Evolutionary conservation across 2,888 invertebrate genomes (phyloP), one percentile per base, ranked within the genome.

Genomic region (Lasioglossum calceatum): DNA sequence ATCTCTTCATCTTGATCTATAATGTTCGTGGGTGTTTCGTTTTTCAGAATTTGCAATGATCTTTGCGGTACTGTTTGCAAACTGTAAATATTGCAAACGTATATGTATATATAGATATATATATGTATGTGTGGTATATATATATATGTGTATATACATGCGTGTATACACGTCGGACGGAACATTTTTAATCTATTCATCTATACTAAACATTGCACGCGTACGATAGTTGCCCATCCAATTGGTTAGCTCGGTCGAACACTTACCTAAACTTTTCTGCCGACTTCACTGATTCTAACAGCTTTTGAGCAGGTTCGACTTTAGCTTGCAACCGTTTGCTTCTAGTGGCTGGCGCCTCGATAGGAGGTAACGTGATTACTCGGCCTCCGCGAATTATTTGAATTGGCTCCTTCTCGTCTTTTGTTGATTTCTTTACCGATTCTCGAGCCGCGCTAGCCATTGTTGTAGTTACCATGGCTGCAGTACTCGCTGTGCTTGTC

Each of bases 341-440:
- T 70, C 98, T 96, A 0, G 98, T 98, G 2, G 98, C 97, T 14
- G 98, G 98, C 39, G 98, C 97, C 95, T 98, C 98, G 80, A 98
- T 98, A 0, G 98, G 98, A 23, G 98, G 98, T 87, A 98, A 95
- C 0, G 97, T 97, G 78, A 98, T 97, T 64, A 98, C 96, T 54
- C 98, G 96, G 1, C 98, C 98, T 93, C 98, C 97, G 36, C 98
- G 96, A 16, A 98, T 96, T 88, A 98, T 97, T 95, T 98, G 97
- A 84, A 97, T 97, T 0, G 97, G 97, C 90, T 97, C 96, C 91
- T 96, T 97, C 1, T 92, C 92, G 7, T 92, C 93, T 64, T 91
- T 93, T 0, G 5, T 44, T 7, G 82, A 23, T 36, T 92, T 94
- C 92, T 95, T 96, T 3, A 92, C 94, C 14, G 95, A 92, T 86